Evolutionary conservation across 2,888 invertebrate species (phyloP).

Genomic region (Cryptophagus acutangulus): DNA sequence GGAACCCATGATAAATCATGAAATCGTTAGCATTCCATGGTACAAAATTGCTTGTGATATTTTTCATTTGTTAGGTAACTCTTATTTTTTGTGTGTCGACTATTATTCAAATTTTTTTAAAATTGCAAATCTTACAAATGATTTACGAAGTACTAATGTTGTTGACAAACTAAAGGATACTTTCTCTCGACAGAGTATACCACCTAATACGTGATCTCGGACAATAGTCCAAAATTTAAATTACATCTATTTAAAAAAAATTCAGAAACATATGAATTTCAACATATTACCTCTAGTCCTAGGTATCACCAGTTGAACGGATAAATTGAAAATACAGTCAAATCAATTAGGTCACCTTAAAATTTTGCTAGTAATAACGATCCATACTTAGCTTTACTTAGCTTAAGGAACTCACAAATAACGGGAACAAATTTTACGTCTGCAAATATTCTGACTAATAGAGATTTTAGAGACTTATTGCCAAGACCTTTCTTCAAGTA

Average conservation of each 20-base stretch:
- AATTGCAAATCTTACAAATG: slow-evolving; percentile 6
- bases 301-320: slow-evolving; percentile 17
- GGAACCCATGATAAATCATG: slow-evolving; percentile 1
- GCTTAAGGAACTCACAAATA: no score
- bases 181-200: slow-evolving; percentile 19
- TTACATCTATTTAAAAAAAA: slow-evolving; percentile 13
- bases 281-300: slow-evolving; percentile 12
- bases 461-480: no score
- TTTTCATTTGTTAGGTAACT: not conserved
- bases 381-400: no score
- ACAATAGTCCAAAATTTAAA: slow-evolving; percentile 14
- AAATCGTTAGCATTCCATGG: not conserved
- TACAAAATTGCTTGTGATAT: not conserved
- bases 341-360: no score
- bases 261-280: slow-evolving; percentile 11
- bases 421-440: no score
- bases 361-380: no score
- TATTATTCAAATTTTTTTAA: slow-evolving; percentile 6
- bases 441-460: no score
- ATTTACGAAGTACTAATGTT: slow-evolving; percentile 6
- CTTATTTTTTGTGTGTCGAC: not conserved
- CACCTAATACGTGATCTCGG: slow-evolving; percentile 6
- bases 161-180: slow-evolving; percentile 15
- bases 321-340: slow-evolving; percentile 11
- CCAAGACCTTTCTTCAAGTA: no score